A percentile compares a stretch with the other conserved stretches of the same genome.
Evolutionary conservation across 2,888 invertebrate species (phyloP).

Genomic region (Subacronicta megacephala): DNA sequence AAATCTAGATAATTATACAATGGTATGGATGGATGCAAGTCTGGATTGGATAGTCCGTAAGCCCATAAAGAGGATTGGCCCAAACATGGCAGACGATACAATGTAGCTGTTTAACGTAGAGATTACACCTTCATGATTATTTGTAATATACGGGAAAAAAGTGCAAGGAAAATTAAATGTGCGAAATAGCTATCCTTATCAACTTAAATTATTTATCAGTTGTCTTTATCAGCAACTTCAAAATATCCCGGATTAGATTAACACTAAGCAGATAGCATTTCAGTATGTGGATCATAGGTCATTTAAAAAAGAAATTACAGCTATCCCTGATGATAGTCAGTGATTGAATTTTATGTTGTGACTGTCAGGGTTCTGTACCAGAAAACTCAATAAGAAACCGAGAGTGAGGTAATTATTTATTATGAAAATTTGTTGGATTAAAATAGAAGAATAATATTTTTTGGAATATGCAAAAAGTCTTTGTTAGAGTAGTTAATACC

Average conservation of each 20-base stretch:
- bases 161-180: conserved; percentile 21
- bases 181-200: not conserved
- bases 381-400: too few species aligned
- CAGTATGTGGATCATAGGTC: conserved; percentile 4
- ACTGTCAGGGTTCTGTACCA: too few species aligned
- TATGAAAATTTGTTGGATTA: too few species aligned
- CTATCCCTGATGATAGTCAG: too few species aligned
- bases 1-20: conserved; percentile 21
- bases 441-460: too few species aligned
- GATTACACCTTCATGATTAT: conserved; percentile 72
- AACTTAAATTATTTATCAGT: conserved; percentile 39
- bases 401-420: too few species aligned
- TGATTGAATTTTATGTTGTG: too few species aligned
- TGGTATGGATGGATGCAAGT: conserved; percentile 50
- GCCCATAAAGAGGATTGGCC: conserved; percentile 88
- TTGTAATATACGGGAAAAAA: conserved; percentile 6
- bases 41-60: conserved; percentile 62
- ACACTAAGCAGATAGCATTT: conserved; percentile 32
- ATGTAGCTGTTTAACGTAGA: conserved; percentile 59
- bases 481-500: too few species aligned
- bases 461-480: too few species aligned
- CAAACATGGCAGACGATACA: conserved; percentile 75
- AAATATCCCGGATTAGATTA: conserved; percentile 52
- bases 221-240: conserved; percentile 40
- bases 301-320: too few species aligned